Evolutionary conservation across 2,113 vertebrate species (phyloP), one percentile per base, ranked within the genome.

Genomic region (Tupaia tana): DNA sequence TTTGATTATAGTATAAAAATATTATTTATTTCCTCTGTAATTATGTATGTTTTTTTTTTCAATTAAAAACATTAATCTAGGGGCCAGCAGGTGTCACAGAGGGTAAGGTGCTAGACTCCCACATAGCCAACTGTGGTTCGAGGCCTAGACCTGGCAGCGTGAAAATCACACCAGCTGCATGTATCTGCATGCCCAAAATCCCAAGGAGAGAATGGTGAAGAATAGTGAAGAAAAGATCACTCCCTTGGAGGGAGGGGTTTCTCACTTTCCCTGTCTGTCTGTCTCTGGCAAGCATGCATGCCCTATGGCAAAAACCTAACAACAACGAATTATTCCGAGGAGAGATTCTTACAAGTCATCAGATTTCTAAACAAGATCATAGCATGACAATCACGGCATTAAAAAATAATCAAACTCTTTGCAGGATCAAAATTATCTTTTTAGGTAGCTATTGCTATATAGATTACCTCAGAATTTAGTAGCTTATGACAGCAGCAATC

Each of bases 301-400:
- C 43, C 43, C 43, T 43, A 43, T 3, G 43, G 43, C 43, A 43
- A 43, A 43, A 43, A 43, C 43, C 43, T 43, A 43, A 43, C 43
- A 43, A 43, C 43, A 43, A 43, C 43, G 5, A 43, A 43, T 43
- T 90, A 70, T 34, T 66, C 27, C 80, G 58, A 66, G 43, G 31
- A 34, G 0, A 7, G 9, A 2, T 27, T 5, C 4, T 20, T 59
- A 81, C 15, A 4, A 61, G 16, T 24, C 10, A 43, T 3, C 16
- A 61, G 25, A 22, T 75, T 85, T 71, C 61, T 31, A 84, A 85
- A 61, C 13, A 1, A 0, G 34, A 43, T 14, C 16, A 34, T 88
- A 2, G 9, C 34, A 77, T 29, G 3, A 77, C 83, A 69, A 9
- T 14, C 14, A 25, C 67, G 13, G 9, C 22, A n/a, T 67, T 34